Conservation (phyloP, 2,797 vertebrate species). For the Echiichthys vipera region DNA sequence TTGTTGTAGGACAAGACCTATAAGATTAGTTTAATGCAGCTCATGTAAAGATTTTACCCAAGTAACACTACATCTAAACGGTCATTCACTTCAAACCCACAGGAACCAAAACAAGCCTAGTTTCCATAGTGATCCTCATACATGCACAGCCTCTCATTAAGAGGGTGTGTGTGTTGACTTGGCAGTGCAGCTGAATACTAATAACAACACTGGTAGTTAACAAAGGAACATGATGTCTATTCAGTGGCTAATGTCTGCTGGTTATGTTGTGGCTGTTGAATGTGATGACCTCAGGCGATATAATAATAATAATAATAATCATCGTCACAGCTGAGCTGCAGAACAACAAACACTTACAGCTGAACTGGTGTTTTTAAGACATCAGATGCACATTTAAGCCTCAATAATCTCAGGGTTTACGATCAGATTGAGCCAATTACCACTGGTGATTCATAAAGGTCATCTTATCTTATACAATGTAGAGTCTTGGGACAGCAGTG, state of each 20-base stretch:
- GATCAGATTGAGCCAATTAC: background rate
- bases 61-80: background rate
- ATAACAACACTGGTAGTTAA: background rate
- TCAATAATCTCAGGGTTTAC: background rate
- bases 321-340: background rate
- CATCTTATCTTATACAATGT: background rate
- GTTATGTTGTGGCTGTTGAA: background rate
- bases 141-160: background rate
- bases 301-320: background rate
- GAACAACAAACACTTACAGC: background rate
- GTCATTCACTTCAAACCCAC: background rate
- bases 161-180: conserved; percentile 4
- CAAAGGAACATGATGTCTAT: conserved; percentile 2
- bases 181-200: background rate
- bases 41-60: background rate
- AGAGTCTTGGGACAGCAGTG: background rate
- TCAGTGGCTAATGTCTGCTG: background rate
- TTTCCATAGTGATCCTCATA: conserved; percentile 20
- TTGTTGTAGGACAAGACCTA: background rate
- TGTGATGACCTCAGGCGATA: background rate
- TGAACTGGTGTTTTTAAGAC: background rate
- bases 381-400: background rate
- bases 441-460: background rate
- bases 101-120: background rate
- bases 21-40: background rate